Conservation (phyloP, 2,113 vertebrate species). For the Pagrus major region DNA sequence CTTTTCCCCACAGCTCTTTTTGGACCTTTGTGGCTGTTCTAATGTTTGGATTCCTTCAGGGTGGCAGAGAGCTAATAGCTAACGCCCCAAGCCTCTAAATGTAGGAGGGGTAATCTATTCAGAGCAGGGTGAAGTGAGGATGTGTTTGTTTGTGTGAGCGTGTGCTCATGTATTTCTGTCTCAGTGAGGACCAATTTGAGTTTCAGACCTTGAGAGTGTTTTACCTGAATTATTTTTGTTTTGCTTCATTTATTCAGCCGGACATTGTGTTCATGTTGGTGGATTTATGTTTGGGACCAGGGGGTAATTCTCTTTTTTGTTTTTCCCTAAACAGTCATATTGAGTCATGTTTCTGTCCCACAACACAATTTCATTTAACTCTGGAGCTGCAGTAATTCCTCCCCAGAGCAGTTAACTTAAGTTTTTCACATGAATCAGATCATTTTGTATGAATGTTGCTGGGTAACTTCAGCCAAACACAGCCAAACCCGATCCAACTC, state of each 20-base stretch:
- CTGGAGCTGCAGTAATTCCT: too few relatives aligned
- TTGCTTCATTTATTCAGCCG: not conserved
- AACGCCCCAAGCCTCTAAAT: not conserved
- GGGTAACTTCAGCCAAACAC: too few relatives aligned
- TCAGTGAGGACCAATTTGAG: not conserved
- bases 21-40: not conserved
- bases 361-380: not conserved
- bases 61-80: slow-evolving; percentile 20
- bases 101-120: slow-evolving; percentile 8
- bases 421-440: not conserved
- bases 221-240: not conserved
- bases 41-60: slow-evolving; percentile 4
- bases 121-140: not conserved
- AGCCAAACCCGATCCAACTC: too few relatives aligned
- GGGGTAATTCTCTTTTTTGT: not conserved
- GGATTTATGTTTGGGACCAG: not conserved
- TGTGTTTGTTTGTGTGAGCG: not conserved
- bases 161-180: not conserved
- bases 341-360: not conserved
- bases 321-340: not conserved
- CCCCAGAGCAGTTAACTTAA: not conserved
- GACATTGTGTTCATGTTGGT: not conserved
- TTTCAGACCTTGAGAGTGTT: not conserved
- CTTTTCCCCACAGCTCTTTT: not conserved
- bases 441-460: not conserved